A percentile compares a stretch with the other conserved stretches of the same genome.
Conservation (phyloP, 23 tunicate genomes). For the Oikopleura dioica region DNA sequence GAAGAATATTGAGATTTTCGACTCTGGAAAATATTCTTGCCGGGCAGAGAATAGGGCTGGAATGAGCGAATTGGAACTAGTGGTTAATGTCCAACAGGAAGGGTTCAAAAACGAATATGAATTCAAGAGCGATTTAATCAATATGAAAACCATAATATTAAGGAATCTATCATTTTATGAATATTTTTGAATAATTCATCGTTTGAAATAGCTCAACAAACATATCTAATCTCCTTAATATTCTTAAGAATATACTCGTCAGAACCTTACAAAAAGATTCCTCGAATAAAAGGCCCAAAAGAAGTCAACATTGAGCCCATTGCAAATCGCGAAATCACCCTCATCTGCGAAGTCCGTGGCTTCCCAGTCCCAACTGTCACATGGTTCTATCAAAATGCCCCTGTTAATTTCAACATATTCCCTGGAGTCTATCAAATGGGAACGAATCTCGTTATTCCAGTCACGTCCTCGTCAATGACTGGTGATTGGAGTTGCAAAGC, state of each 20-base stretch:
- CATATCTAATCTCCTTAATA: no score
- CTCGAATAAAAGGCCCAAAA: not conserved
- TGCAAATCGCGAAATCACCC: not conserved
- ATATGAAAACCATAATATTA: no score
- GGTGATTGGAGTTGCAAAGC: constrained; percentile 4
- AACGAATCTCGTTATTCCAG: no score
- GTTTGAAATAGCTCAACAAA: no score
- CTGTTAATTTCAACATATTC: no score
- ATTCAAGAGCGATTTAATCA: no score
- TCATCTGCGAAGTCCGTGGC: not conserved
- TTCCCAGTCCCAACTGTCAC: not conserved
- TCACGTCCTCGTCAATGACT: not conserved
- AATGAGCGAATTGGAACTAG: not conserved
- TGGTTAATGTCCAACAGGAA: constrained; percentile 1
- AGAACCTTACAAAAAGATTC: no score
- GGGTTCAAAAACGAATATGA: no score
- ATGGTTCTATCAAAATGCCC: not conserved
- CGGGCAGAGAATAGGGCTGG: not conserved
- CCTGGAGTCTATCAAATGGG: no score
- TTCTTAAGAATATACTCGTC: no score
- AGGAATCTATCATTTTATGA: no score
- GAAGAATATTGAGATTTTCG: not conserved
- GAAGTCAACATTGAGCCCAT: not conserved
- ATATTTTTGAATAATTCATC: no score
- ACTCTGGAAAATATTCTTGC: not conserved